Conservation (phyloP, 2,888 invertebrate species). For the Zaprionus lineosus region DNA sequence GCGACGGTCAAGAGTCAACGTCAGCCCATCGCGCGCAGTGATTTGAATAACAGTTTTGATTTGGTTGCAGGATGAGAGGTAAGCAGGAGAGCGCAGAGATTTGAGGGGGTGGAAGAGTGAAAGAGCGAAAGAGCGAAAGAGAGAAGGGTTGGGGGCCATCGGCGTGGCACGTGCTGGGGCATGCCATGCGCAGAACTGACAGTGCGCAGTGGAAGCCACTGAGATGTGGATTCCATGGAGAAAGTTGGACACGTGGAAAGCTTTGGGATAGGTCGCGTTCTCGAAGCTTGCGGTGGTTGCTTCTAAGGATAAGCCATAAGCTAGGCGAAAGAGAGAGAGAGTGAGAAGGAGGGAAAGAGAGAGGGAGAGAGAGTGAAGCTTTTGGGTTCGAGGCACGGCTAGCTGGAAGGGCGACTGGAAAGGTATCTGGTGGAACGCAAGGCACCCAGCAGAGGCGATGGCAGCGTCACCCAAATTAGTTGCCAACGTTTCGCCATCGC, state of each 20-base stretch:
- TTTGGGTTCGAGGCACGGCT: conserved; percentile 29
- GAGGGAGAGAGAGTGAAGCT: conserved; percentile 18
- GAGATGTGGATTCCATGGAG: conserved; percentile 40
- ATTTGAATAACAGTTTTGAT: conserved; percentile 55
- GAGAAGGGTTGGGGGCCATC: conserved; percentile 27
- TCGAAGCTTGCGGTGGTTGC: not conserved
- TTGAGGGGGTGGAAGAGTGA: conserved; percentile 7
- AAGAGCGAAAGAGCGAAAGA: not conserved
- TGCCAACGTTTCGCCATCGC: conserved; percentile 75
- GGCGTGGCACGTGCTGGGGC: conserved; percentile 68
- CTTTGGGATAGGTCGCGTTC: conserved; percentile 66
- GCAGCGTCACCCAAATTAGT: conserved; percentile 71
- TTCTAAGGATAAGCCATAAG: too few relatives aligned
- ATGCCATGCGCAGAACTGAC: conserved; percentile 61
- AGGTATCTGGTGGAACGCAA: conserved; percentile 35
- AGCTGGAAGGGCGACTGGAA: conserved; percentile 37
- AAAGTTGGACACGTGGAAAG: conserved; percentile 32
- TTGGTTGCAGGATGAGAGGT: not conserved
- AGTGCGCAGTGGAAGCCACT: conserved; percentile 64
- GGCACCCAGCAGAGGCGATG: conserved; percentile 28
- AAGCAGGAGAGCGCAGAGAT: too few relatives aligned
- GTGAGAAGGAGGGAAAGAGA: too few relatives aligned
- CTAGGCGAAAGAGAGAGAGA: too few relatives aligned
- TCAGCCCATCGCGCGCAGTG: conserved; percentile 45
- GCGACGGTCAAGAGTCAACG: conserved; percentile 55